phyloP scores from a whole-genome alignment of 2,888 invertebrate genomes.

The Craniophora ligustri region DNA sequence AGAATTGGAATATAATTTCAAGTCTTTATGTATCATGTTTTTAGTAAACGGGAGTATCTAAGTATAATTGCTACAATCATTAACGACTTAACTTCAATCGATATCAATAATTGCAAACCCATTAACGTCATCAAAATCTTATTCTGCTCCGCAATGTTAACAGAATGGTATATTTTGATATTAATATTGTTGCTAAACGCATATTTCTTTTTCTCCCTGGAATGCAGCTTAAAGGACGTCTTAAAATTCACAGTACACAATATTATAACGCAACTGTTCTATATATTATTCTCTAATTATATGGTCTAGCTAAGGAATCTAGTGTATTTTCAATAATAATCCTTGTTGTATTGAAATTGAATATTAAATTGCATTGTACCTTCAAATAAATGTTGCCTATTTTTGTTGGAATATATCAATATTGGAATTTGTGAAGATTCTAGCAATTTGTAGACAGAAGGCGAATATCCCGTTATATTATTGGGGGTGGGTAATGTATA shows the following conservation, averaged over 20 bases:
- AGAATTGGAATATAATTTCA: no score
- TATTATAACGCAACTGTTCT: constrained; percentile 54
- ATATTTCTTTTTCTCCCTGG: constrained; percentile 68
- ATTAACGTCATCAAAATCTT: constrained; percentile 16
- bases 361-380: constrained; percentile 30
- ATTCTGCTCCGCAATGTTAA: constrained; percentile 1
- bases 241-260: constrained; percentile 64
- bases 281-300: constrained; percentile 53
- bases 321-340: constrained; percentile 31
- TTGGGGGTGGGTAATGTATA: constrained; percentile 60
- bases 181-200: constrained; percentile 55
- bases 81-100: background rate
- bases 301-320: constrained; percentile 46
- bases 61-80: background rate
- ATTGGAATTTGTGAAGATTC: constrained; percentile 25
- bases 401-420: constrained; percentile 5
- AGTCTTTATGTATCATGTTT: no score
- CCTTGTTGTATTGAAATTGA: constrained; percentile 31
- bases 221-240: constrained; percentile 86
- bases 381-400: constrained; percentile 18
- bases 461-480: constrained; percentile 8
- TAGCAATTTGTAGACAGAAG: constrained; percentile 25
- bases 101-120: constrained; percentile 1
- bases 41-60: background rate
- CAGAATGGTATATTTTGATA: constrained; percentile 7